Percentiles rank a stretch among this genome's conserved stretches.
Conservation (phyloP, 2,797 vertebrate species). For the Aulostomus chinensis region DNA sequence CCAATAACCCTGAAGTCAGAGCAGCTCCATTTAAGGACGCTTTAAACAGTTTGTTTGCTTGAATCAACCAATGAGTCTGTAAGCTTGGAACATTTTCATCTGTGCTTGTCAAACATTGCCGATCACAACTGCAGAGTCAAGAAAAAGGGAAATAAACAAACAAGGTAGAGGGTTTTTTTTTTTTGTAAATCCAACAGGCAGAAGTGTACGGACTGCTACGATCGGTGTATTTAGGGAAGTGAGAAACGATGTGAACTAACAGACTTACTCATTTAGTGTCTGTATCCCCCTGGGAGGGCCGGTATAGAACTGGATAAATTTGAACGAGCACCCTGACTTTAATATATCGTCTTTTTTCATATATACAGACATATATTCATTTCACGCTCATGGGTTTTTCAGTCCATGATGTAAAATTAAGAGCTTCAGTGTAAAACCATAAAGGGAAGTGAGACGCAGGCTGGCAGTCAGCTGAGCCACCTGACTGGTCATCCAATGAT, state of each 20-base stretch:
- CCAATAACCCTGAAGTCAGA: no score
- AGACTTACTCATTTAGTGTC: conserved; percentile 2
- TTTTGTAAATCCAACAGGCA: conserved; percentile 13
- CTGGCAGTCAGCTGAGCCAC: conserved; percentile 6
- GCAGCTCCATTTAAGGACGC: no score
- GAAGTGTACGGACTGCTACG: conserved; percentile 16
- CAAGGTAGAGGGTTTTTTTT: background rate
- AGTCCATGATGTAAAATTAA: background rate
- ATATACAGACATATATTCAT: no score
- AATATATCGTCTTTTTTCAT: no score
- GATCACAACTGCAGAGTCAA: background rate
- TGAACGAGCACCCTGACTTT: no score
- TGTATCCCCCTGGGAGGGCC: background rate
- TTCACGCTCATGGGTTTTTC: no score
- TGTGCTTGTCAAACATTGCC: no score
- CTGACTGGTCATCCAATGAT: background rate
- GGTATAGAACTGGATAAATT: background rate
- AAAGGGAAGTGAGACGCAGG: conserved; percentile 41
- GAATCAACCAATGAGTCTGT: no score
- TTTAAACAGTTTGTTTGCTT: no score
- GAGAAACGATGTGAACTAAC: background rate
- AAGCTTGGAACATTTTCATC: no score
- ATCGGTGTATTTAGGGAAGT: conserved; percentile 26
- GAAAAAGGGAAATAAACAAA: conserved; percentile 25
- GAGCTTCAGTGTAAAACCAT: background rate